These are phyloP conservation scores for Hydropsyche betteni DNA, from an alignment of 2,888 invertebrate species.

Conservation along the genomic window DNA sequence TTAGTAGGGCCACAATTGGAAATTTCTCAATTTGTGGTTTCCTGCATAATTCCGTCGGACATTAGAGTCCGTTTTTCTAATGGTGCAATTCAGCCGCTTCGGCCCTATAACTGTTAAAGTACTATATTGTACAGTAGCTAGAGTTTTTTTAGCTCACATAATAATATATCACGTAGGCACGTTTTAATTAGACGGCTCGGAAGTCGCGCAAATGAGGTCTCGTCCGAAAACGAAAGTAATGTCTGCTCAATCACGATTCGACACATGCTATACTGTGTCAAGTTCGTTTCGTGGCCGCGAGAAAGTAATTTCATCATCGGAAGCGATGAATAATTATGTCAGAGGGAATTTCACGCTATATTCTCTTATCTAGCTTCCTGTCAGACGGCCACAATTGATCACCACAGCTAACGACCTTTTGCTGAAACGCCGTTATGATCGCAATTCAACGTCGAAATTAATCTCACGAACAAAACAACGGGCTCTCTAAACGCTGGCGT, in stretches of 20 bases:
- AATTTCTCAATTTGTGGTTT: too few relatives aligned
- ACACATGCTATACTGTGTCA: slow-evolving; percentile 24
- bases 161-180: too few relatives aligned
- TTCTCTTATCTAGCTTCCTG: too few relatives aligned
- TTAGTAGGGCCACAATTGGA: too few relatives aligned
- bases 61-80: neutral
- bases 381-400: slow-evolving; percentile 2
- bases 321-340: too few relatives aligned
- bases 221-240: slow-evolving; percentile 41
- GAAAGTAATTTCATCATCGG: slow-evolving; percentile 9
- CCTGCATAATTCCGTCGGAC: too few relatives aligned
- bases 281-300: slow-evolving; percentile 21
- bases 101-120: slow-evolving; percentile 13
- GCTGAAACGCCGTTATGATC: slow-evolving; percentile 4
- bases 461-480: neutral
- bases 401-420: slow-evolving; percentile 23
- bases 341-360: too few relatives aligned
- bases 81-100: too few relatives aligned
- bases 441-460: neutral
- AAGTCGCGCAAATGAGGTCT: slow-evolving; percentile 29
- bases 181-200: neutral
- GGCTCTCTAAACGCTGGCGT: neutral
- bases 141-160: neutral
- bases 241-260: slow-evolving; percentile 39
- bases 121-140: neutral